phyloP scores from a whole-genome alignment of 1,140 invertebrate species.

The Brachionus paranguensis region DNA sequence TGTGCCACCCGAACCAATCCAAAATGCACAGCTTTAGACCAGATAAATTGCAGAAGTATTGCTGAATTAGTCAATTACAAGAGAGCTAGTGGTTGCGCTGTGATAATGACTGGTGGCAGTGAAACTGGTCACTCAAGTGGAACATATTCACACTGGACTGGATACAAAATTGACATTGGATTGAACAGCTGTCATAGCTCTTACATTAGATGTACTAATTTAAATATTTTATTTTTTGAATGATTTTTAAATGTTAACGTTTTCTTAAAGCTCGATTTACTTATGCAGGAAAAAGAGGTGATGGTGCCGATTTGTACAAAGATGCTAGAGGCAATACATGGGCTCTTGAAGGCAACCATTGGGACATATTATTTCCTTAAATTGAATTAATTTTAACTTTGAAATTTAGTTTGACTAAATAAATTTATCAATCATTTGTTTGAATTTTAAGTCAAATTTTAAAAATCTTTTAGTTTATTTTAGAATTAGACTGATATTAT shows the following conservation, averaged over 20 bases:
- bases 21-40: slow-evolving; percentile 19
- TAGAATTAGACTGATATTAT: no score
- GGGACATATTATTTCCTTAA: slow-evolving; percentile 35
- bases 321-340: background rate
- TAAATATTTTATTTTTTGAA: background rate
- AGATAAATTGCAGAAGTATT: slow-evolving; percentile 20
- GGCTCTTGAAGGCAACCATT: slow-evolving; percentile 37
- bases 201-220: slow-evolving; percentile 6
- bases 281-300: slow-evolving; percentile 1
- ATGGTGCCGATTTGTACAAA: slow-evolving; percentile 28
- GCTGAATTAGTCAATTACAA: background rate
- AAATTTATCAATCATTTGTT: no score
- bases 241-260: background rate
- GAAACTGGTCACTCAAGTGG: slow-evolving; percentile 32
- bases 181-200: background rate
- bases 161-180: slow-evolving; percentile 38
- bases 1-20: background rate
- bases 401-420: background rate
- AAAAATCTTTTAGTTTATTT: no score
- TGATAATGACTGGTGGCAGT: background rate
- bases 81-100: background rate
- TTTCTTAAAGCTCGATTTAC: background rate
- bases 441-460: no score
- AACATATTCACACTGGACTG: slow-evolving; percentile 25
- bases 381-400: background rate